phyloP scores from a whole-genome alignment of 2,113 vertebrate genomes.

The Amblyopsis rosae region DNA sequence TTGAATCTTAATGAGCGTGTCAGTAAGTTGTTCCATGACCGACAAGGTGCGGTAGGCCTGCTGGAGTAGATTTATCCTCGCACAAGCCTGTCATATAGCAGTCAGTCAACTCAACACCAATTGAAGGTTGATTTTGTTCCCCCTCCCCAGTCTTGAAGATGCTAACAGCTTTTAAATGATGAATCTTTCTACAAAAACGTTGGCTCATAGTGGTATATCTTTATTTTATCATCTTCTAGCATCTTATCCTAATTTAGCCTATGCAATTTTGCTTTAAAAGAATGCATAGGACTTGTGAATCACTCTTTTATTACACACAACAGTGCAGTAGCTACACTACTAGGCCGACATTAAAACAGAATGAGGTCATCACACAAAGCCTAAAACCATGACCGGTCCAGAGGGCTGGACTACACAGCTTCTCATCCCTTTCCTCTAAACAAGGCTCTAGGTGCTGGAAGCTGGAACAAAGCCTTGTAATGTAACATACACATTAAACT shows the following conservation, averaged over 20 bases:
- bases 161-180: too few species aligned
- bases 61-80: constrained; percentile 70
- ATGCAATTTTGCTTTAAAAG: too few species aligned
- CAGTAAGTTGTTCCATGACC: constrained; percentile 65
- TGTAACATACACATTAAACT: constrained; percentile 90
- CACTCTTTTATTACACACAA: constrained; percentile 14
- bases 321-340: constrained; percentile 14
- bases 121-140: constrained; percentile 43
- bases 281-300: too few species aligned
- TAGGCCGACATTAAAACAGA: constrained; percentile 76
- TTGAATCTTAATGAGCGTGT: constrained; percentile 76
- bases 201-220: not conserved
- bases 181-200: constrained; percentile 1
- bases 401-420: constrained; percentile 76
- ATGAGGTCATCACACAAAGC: constrained; percentile 73
- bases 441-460: constrained; percentile 83
- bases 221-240: not conserved
- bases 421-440: constrained; percentile 80
- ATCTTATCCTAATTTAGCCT: too few species aligned
- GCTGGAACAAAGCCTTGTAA: constrained; percentile 86
- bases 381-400: constrained; percentile 83
- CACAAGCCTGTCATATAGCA: constrained; percentile 49
- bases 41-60: constrained; percentile 71
- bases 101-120: constrained; percentile 66
- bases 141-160: constrained; percentile 16